phyloP scores from a whole-genome alignment of 2,113 vertebrate species.

The Gobius niger region DNA sequence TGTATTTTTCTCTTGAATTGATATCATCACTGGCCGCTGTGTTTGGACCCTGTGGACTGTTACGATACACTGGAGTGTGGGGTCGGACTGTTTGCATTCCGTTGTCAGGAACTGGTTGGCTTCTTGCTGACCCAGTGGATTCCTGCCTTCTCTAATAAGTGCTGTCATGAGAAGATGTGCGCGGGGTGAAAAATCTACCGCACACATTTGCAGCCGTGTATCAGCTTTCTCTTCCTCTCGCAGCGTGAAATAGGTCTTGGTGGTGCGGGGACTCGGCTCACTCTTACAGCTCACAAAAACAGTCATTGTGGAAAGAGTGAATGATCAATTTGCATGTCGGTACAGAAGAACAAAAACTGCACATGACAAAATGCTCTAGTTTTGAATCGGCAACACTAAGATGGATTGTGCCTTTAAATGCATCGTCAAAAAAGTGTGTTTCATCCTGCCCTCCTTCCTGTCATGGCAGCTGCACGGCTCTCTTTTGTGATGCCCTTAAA shows the following conservation, averaged over 20 bases:
- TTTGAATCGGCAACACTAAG: not conserved
- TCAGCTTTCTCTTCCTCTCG: not conserved
- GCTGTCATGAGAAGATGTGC: not conserved
- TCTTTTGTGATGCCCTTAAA: conserved; percentile 38
- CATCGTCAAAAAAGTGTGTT: conserved; percentile 15
- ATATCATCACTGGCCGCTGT: conserved; percentile 26
- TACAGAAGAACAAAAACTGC: too few relatives aligned
- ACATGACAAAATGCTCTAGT: too few relatives aligned
- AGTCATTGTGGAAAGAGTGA: too few relatives aligned
- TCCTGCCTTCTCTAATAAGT: conserved; percentile 11
- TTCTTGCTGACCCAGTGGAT: conserved; percentile 26
- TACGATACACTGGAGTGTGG: not conserved
- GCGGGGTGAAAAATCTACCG: not conserved
- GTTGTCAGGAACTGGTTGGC: conserved; percentile 11
- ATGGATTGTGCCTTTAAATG: not conserved
- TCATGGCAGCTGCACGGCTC: not conserved
- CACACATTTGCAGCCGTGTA: not conserved
- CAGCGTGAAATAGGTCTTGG: not conserved
- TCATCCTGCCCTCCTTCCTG: conserved; percentile 17
- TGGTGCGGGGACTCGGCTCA: too few relatives aligned
- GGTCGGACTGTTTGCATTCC: conserved; percentile 16
- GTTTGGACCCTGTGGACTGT: conserved; percentile 19
- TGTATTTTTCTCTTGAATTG: conserved; percentile 22
- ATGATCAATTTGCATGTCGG: too few relatives aligned
- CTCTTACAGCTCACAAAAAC: too few relatives aligned